A percentile compares a stretch with the other conserved stretches of the same genome.
Evolutionary conservation across 1,140 invertebrate genomes (phyloP).

Genomic region (Catajapyx aquilonaris): DNA sequence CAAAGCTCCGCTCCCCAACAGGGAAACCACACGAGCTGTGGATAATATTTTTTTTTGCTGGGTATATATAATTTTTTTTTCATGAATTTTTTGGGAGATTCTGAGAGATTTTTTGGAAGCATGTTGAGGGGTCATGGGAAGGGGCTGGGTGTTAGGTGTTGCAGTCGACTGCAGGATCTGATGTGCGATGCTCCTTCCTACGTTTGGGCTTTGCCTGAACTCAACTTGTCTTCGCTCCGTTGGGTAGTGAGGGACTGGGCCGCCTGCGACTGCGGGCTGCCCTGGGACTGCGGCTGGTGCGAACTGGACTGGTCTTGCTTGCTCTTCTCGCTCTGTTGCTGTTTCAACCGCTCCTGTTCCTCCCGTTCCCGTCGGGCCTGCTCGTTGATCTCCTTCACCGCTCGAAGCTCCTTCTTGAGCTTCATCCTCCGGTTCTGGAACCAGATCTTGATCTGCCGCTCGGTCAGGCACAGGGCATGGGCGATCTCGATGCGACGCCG

Average conservation of each 20-base stretch:
- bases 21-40: too few species aligned
- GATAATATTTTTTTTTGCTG: too few species aligned
- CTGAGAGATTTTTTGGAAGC: too few species aligned
- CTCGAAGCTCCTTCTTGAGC: conserved; percentile 82
- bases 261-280: conserved; percentile 29
- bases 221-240: neutral
- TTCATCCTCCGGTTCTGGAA: conserved; percentile 97
- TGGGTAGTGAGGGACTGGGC: neutral
- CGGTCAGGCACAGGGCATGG: conserved; percentile 84
- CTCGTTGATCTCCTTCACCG: conserved; percentile 87
- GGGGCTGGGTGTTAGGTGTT: too few species aligned
- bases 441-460: conserved; percentile 95
- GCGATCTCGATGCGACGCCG: conserved; percentile 91
- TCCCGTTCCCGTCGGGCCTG: conserved; percentile 72
- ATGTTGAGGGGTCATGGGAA: too few species aligned
- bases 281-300: conserved; percentile 28
- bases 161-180: too few species aligned
- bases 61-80: too few species aligned
- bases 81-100: too few species aligned
- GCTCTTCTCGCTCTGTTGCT: conserved; percentile 49
- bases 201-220: neutral
- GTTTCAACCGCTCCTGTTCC: conserved; percentile 75
- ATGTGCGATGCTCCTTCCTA: too few species aligned
- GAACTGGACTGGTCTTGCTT: conserved; percentile 53
- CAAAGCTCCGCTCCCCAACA: too few species aligned